Percentiles rank a stretch among this genome's conserved stretches.
Conservation (phyloP, 1,140 invertebrate genomes). For the Bombus affinis region DNA sequence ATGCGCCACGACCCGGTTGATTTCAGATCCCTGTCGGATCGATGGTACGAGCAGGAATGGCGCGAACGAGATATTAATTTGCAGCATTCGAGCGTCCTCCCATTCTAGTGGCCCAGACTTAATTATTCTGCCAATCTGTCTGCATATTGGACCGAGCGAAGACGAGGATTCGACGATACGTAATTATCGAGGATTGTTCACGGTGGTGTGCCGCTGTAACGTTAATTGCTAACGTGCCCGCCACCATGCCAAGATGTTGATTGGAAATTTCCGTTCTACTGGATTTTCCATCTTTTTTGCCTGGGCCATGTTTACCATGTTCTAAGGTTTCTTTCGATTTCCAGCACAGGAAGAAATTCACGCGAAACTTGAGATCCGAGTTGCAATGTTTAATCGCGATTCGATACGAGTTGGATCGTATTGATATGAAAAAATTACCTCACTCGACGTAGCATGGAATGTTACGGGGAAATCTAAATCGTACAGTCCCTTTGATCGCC, state of each 20-base stretch:
- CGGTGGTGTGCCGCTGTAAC: slow-evolving; percentile 35
- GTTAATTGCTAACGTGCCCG: slow-evolving; percentile 39
- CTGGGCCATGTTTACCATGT: too few species aligned
- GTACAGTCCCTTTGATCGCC: too few species aligned
- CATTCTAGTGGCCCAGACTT: slow-evolving; percentile 57
- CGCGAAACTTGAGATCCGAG: too few species aligned
- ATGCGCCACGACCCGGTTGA: slow-evolving; percentile 29
- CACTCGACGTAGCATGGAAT: too few species aligned
- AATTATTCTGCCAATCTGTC: slow-evolving; percentile 67
- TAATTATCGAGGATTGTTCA: slow-evolving; percentile 62
- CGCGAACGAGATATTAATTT: slow-evolving; percentile 67
- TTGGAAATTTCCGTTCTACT: slow-evolving; percentile 9
- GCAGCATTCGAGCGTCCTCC: slow-evolving; percentile 52
- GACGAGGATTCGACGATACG: slow-evolving; percentile 55
- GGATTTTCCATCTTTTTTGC: not conserved
- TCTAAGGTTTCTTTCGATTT: not conserved
- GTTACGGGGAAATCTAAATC: too few species aligned
- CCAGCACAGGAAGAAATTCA: not conserved
- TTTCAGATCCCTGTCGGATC: slow-evolving; percentile 55
- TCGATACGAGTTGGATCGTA: too few species aligned
- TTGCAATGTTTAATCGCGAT: too few species aligned
- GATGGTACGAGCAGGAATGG: slow-evolving; percentile 43
- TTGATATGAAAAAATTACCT: too few species aligned
- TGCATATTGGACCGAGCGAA: slow-evolving; percentile 56
- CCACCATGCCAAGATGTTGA: not conserved